Evolutionary conservation across 2,888 invertebrate genomes (phyloP).

Genomic region (Physocephala rufipes): DNA sequence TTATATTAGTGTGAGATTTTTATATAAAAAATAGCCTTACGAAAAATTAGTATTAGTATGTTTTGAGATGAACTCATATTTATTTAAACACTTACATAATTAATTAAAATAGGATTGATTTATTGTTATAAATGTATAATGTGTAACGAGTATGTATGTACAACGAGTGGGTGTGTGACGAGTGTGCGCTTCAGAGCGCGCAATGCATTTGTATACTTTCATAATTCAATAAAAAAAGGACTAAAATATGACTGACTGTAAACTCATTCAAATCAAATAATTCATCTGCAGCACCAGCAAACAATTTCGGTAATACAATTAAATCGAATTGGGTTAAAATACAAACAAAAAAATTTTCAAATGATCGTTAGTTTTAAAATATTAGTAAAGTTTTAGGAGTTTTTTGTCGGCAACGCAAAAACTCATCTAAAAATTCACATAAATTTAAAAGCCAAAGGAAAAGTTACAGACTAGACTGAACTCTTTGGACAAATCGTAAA

Average conservation of each 20-base stretch:
- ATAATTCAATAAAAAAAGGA: too few species aligned
- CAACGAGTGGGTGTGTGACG: background rate
- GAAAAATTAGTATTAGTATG: too few species aligned
- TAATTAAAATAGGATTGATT: too few species aligned
- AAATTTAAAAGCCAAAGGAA: slow-evolving; percentile 21
- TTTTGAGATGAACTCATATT: too few species aligned
- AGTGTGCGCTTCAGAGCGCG: too few species aligned
- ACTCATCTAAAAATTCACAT: slow-evolving; percentile 22
- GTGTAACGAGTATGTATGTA: too few species aligned
- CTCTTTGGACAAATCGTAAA: slow-evolving; percentile 7
- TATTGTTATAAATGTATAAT: too few species aligned
- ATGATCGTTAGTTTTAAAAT: slow-evolving; percentile 30
- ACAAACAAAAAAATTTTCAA: slow-evolving; percentile 4
- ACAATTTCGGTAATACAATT: background rate
- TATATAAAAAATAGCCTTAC: too few species aligned
- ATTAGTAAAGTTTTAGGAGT: slow-evolving; percentile 28
- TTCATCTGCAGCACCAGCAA: background rate
- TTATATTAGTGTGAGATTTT: too few species aligned
- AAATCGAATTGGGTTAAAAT: background rate
- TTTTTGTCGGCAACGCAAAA: slow-evolving; percentile 9
- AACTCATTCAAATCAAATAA: slow-evolving; percentile 1
- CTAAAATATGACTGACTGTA: background rate
- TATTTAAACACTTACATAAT: too few species aligned
- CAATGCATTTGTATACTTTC: too few species aligned
- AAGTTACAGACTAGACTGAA: background rate